Conservation (phyloP, 2,888 invertebrate species). For the Pomacea canaliculata region DNA sequence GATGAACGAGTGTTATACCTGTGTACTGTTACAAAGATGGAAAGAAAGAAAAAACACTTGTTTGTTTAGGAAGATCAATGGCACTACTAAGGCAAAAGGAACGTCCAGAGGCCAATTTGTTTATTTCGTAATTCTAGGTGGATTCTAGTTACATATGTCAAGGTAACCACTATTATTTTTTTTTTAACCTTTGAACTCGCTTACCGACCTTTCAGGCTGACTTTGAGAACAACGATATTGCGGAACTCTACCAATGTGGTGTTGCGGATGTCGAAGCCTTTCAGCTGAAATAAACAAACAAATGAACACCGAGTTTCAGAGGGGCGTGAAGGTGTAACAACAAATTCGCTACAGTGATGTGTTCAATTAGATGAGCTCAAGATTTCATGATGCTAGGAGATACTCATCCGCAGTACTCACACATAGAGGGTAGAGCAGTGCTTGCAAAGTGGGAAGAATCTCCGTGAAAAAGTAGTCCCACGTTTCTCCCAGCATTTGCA, state of each 20-base stretch:
- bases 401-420: slow-evolving; percentile 16
- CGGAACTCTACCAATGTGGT: slow-evolving; percentile 58
- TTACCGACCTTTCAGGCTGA: slow-evolving; percentile 51
- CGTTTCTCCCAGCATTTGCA: slow-evolving; percentile 55
- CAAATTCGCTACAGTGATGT: not conserved
- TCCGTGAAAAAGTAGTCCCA: slow-evolving; percentile 62
- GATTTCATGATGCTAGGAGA: not conserved
- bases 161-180: too few species aligned
- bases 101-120: too few species aligned
- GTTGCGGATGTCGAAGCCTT: slow-evolving; percentile 33
- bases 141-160: too few species aligned
- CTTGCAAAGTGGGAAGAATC: slow-evolving; percentile 55
- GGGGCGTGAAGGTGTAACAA: too few species aligned
- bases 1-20: too few species aligned
- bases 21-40: too few species aligned
- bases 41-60: too few species aligned
- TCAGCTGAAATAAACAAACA: not conserved
- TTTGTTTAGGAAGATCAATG: too few species aligned
- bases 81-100: too few species aligned
- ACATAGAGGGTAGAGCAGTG: slow-evolving; percentile 52
- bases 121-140: too few species aligned
- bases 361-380: not conserved
- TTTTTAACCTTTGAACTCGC: too few species aligned
- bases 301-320: too few species aligned
- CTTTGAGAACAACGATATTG: slow-evolving; percentile 58